Percentiles rank a stretch among this genome's conserved stretches.
Conservation (phyloP, 2,888 invertebrate genomes). For the Cosmia pyralina region DNA sequence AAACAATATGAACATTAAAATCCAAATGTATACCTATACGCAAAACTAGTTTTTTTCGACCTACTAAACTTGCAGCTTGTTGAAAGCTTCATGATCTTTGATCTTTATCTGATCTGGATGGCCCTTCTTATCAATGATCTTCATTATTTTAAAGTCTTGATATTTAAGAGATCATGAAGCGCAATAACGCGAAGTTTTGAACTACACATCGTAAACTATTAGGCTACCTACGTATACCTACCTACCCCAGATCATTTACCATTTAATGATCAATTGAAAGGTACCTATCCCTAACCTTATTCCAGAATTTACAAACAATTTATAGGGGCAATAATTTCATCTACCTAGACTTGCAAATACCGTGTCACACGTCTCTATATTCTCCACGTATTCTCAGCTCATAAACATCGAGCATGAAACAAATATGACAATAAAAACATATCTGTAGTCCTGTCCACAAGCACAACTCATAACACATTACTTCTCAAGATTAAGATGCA, state of each 20-base stretch:
- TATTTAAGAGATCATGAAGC: not conserved
- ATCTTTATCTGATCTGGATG: not conserved
- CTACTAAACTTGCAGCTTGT: not conserved
- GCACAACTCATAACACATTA: slow-evolving; percentile 49
- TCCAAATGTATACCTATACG: not conserved
- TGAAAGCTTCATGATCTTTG: not conserved
- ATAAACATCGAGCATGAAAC: slow-evolving; percentile 49
- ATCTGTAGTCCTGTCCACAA: slow-evolving; percentile 36
- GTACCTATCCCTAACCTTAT: not conserved
- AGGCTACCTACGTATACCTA: not conserved
- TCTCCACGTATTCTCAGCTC: slow-evolving; percentile 34
- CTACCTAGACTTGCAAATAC: not conserved
- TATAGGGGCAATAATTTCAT: not conserved
- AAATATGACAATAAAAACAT: slow-evolving; percentile 42
- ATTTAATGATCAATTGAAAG: not conserved
- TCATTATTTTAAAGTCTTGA: not conserved
- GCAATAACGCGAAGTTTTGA: not conserved
- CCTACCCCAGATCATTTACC: not conserved
- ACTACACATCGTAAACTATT: not conserved
- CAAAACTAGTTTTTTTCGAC: not conserved
- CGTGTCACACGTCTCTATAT: not conserved
- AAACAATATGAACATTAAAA: not conserved
- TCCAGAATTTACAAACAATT: not conserved
- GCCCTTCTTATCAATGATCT: not conserved
- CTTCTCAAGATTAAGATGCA: slow-evolving; percentile 61